A percentile compares a stretch with the other conserved stretches of the same genome.
Conservation (phyloP, 2,888 invertebrate genomes). For the Trichogramma evanescens region DNA sequence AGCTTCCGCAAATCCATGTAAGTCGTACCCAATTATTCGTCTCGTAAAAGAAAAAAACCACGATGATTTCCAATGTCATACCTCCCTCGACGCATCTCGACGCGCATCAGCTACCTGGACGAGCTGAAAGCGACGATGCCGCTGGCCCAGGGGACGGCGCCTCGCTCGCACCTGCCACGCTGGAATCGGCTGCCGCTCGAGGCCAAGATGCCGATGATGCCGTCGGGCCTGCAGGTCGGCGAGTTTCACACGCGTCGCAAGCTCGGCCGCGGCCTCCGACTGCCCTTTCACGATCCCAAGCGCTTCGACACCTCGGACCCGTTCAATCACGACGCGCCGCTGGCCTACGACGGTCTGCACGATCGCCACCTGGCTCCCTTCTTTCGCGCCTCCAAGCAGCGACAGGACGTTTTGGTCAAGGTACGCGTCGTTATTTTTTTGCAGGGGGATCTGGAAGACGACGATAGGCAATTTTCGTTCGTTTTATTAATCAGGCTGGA, state of each 20-base stretch:
- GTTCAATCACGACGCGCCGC: slow-evolving; percentile 32
- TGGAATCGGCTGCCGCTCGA: slow-evolving; percentile 47
- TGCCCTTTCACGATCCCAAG: background rate
- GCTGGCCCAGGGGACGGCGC: slow-evolving; percentile 38
- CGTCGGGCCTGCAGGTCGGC: slow-evolving; percentile 42
- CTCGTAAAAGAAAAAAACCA: background rate
- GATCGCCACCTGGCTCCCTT: slow-evolving; percentile 36
- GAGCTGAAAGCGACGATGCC: slow-evolving; percentile 10
- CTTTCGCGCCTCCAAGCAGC: slow-evolving; percentile 23
- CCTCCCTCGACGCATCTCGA: background rate
- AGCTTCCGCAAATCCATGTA: slow-evolving; percentile 5
- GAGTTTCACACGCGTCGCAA: slow-evolving; percentile 45
- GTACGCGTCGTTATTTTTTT: background rate
- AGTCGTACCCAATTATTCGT: background rate
- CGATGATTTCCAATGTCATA: background rate
- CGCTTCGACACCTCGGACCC: slow-evolving; percentile 37
- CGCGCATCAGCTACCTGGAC: slow-evolving; percentile 3
- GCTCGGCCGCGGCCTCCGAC: slow-evolving; percentile 28
- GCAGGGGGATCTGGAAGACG: background rate
- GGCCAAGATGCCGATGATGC: slow-evolving; percentile 47
- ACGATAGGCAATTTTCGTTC: background rate
- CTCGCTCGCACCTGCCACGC: slow-evolving; percentile 42
- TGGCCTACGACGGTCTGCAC: slow-evolving; percentile 39
- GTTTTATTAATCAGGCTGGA: slow-evolving; percentile 19
- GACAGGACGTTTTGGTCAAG: slow-evolving; percentile 5